phyloP scores from a whole-genome alignment of 2,888 invertebrate genomes.

The Pseudanteris insignis region DNA sequence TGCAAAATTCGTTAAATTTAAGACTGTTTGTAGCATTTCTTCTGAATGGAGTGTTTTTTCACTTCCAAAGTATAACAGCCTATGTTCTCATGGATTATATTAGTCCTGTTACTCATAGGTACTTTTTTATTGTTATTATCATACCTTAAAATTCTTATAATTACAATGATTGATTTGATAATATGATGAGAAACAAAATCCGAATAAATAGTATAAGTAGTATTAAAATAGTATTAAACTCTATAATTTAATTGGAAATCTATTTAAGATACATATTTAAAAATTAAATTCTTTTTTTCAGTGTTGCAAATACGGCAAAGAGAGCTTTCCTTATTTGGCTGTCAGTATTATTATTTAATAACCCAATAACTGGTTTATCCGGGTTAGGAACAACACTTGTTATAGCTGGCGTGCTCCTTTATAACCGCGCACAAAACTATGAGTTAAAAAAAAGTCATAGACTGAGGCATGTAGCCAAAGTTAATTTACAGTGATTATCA shows the following conservation, averaged over 20 bases:
- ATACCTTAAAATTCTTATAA: too few species aligned
- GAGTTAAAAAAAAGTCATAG: too few species aligned
- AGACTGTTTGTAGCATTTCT: conserved; percentile 71
- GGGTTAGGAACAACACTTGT: too few species aligned
- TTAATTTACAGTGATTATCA: too few species aligned
- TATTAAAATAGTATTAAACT: too few species aligned
- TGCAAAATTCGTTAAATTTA: conserved; percentile 68
- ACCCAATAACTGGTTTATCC: too few species aligned
- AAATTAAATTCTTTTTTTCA: conserved; percentile 59
- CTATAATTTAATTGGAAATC: background rate
- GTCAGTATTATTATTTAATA: conserved; percentile 78
- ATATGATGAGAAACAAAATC: too few species aligned
- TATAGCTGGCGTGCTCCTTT: too few species aligned
- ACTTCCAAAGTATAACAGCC: conserved; percentile 82
- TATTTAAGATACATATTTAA: background rate
- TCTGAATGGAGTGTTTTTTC: conserved; percentile 79
- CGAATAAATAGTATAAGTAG: too few species aligned
- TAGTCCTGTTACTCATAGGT: conserved; percentile 83
- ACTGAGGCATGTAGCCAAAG: too few species aligned
- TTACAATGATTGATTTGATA: background rate
- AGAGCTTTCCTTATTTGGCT: conserved; percentile 82
- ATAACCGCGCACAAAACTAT: too few species aligned
- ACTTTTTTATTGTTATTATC: conserved; percentile 46
- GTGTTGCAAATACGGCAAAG: conserved; percentile 83
- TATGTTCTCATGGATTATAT: conserved; percentile 83